Conservation (phyloP, 2,113 vertebrate genomes). For the Cricetomys ansorgei region DNA sequence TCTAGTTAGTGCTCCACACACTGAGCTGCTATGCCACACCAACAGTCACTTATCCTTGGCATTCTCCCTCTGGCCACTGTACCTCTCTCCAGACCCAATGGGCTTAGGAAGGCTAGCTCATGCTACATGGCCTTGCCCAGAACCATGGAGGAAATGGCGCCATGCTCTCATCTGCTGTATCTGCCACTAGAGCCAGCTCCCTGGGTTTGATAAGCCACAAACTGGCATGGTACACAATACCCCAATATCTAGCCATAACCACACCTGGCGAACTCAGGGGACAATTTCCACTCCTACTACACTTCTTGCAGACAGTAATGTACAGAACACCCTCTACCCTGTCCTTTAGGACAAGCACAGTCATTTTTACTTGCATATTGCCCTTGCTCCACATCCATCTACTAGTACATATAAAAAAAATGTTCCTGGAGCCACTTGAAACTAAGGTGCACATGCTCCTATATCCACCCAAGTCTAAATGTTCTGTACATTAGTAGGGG, state of each 20-base stretch:
- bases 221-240: neutral
- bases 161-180: neutral
- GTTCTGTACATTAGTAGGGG: neutral
- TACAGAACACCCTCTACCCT: neutral
- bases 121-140: neutral
- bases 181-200: neutral
- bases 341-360: neutral
- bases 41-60: neutral
- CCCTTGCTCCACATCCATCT: neutral
- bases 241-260: neutral
- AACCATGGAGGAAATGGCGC: neutral
- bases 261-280: neutral
- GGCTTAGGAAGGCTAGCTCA: neutral
- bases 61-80: neutral
- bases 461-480: neutral
- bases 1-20: neutral
- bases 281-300: neutral
- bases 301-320: neutral
- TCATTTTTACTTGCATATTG: neutral
- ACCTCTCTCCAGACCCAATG: neutral
- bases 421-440: neutral
- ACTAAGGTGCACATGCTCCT: neutral
- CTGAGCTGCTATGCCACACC: neutral
- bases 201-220: neutral
- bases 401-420: neutral